These are phyloP conservation scores for Coptodon rendalli DNA, from an alignment of 2,113 vertebrate species.

Conservation along the genomic window DNA sequence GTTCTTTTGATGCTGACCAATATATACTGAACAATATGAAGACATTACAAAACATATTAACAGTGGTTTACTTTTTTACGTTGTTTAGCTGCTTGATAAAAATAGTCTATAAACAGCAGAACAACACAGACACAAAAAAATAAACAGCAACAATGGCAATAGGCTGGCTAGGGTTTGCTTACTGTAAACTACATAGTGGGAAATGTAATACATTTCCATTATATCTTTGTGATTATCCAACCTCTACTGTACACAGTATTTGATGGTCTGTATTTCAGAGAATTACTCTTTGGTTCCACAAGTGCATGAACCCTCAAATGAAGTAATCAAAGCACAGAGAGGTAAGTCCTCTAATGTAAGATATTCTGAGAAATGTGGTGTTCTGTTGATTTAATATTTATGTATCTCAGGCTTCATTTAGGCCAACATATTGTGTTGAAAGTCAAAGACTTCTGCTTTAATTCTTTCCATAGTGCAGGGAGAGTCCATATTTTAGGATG, in stretches of 20 bases:
- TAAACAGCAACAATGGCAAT: too few relatives aligned
- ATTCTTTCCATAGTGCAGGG: not conserved
- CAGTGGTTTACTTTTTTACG: too few relatives aligned
- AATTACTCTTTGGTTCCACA: conserved; percentile 37
- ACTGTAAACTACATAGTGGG: too few relatives aligned
- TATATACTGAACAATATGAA: too few relatives aligned
- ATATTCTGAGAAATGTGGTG: not conserved
- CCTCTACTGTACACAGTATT: not conserved
- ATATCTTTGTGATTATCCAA: not conserved
- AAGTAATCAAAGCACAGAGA: conserved; percentile 63
- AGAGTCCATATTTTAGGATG: not conserved
- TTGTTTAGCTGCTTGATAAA: too few relatives aligned
- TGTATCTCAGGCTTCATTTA: not conserved
- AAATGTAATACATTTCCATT: not conserved
- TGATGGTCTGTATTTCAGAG: not conserved
- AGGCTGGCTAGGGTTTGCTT: not conserved
- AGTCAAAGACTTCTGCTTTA: not conserved
- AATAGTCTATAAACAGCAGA: too few relatives aligned
- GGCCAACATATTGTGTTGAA: not conserved
- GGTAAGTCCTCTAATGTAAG: conserved; percentile 64
- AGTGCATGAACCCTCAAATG: conserved; percentile 71
- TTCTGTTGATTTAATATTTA: not conserved
- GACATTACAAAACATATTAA: too few relatives aligned
- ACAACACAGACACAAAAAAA: too few relatives aligned
- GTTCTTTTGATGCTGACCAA: too few relatives aligned